Evolutionary conservation across 2,113 vertebrate genomes (phyloP), one percentile per base, ranked within the genome.

Genomic region (Heptranchias perlo): DNA sequence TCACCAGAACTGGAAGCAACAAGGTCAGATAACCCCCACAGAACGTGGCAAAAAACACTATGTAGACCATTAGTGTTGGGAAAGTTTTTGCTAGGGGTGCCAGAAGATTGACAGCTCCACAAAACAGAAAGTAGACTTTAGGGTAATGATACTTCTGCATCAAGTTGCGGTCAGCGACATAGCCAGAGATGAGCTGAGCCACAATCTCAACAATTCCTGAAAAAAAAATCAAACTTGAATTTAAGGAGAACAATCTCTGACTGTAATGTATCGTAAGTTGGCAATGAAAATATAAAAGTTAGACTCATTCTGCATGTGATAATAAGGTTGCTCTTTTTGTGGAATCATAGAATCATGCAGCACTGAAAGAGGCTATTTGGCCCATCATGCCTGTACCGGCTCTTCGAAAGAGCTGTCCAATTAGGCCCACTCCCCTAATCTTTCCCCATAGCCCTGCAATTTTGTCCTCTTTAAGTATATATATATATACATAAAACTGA

Each of bases 171-270:
- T 96, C 96, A 23, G 96, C 96, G n/a, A 96, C 39, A 25, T 65
- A 96, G 64, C 96, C 96, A 94, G 96, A 96, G 64, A 91, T 91
- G 58, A 96, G 86, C 96, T 96, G 96, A 69, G 86, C 44, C 96
- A 96, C 78, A 58, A 89, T 96, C 86, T 96, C 96, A 64, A 89
- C 87, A 28, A 96, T 73, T 14, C 96, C 96, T 96, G 96, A 21
- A 94, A 54, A 10, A 47, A 44, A 96, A 96, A n/a, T n/a, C n/a
- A n/a, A n/a, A 62, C 18, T 39, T 62, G 89, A 3, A 96, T 31
- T 58, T 84, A 54, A 96, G 62, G 84, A 91, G 61, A 62, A 35
- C 47, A 23, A 18, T 62, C 64, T 65, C 25, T 49, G 52, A 84
- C 67, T 54, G 44, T 23, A 47, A 61, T 35, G n/a, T n/a, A 47